Base-by-base conservation (phyloP, 2,888 invertebrate species). In the Aromia moschata region DNA sequence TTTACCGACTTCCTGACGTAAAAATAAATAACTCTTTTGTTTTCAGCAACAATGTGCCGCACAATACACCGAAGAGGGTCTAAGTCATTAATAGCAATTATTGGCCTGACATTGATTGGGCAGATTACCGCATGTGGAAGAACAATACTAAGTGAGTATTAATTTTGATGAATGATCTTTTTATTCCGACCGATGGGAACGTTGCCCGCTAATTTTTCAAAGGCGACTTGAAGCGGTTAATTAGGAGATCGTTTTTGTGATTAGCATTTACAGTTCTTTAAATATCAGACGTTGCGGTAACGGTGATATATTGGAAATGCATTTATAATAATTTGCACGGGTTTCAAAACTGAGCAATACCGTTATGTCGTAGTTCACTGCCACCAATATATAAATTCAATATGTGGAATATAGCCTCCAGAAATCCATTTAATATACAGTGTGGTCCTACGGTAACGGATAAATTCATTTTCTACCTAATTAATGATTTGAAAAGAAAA, bases 141-240 rank as follows among this genome's bases (percentile, higher is more conserved):
- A 64, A 74, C 77, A 25, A 60, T 76, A 49, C 58, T 77, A 55
- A 74, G 78, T 77, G 63, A 77, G 77, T 77, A 74, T 61, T 62
- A 65, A 62, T 64, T 62, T 65, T 65, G 62, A 65, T 65, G 60
- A 65, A 65, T 60, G 46, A 53, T 56, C 44, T 9, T 38, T 37
- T 58, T 57, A 46, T 47, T 30, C 17, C 37, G 30, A 47, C 51
- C 37, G 52, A 55, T 54, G 56, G 49, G 43, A 49, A 14, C 37
- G 47, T 31, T 44, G 18, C 25, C 16, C 31, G 18, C 9, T 38
- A 17, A 45, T 45, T 51, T 43, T 56, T 56, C 36, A 36, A 36
- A 31, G 47, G 33, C 16, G 25, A 46, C 18, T 16, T 20, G 12
- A 30, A 46, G 17, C 41, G 36, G 25, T 5, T 25, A 25, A 5